phyloP scores from a whole-genome alignment of 2,113 vertebrate genomes.

The Rhinichthys klamathensis region DNA sequence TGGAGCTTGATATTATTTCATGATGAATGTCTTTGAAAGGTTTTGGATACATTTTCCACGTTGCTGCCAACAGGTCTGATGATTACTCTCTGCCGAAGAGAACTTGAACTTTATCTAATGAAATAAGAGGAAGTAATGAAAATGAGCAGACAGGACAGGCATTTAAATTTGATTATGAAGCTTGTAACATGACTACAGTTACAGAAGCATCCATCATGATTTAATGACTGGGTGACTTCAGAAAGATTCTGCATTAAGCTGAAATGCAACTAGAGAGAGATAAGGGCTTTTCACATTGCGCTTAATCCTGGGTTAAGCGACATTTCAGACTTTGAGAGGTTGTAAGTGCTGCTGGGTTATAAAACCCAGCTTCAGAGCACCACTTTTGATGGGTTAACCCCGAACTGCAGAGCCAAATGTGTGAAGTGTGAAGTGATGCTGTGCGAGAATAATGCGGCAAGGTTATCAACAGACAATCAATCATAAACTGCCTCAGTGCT shows the following conservation, averaged over 20 bases:
- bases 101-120: background rate
- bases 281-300: background rate
- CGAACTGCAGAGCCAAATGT: background rate
- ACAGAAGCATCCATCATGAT: background rate
- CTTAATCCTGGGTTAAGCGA: background rate
- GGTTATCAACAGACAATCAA: background rate
- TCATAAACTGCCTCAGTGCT: background rate
- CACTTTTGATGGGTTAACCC: background rate
- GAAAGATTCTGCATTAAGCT: background rate
- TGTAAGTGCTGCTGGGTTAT: background rate
- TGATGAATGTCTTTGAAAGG: constrained; percentile 6
- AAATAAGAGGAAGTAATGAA: background rate
- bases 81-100: background rate
- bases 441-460: background rate
- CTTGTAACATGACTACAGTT: background rate
- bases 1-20: background rate
- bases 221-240: constrained; percentile 8
- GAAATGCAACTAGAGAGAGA: background rate
- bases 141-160: background rate
- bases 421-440: background rate
- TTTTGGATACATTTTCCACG: background rate
- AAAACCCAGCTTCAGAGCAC: background rate
- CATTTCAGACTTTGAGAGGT: background rate
- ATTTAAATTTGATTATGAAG: background rate
- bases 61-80: background rate